phyloP scores from a whole-genome alignment of 2,797 vertebrate species.

The Enoplosus armatus region DNA sequence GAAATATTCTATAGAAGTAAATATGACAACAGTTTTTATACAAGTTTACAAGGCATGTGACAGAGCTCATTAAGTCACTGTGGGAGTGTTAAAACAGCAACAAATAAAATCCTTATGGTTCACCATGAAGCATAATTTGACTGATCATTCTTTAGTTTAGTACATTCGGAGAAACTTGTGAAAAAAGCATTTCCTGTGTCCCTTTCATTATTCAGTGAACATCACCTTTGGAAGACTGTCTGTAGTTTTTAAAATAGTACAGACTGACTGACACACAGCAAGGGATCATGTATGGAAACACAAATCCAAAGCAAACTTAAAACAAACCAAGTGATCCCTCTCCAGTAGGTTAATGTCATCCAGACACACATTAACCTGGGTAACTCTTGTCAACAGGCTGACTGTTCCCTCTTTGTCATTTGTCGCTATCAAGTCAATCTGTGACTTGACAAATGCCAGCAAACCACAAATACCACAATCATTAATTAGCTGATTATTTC shows the following conservation, averaged over 20 bases:
- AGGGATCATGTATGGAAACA: conserved; percentile 12
- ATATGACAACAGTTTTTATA: conserved; percentile 57
- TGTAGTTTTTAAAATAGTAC: conserved; percentile 25
- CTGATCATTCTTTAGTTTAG: conserved; percentile 33
- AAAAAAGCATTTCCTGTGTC: conserved; percentile 36
- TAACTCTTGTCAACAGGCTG: not conserved
- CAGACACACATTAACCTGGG: not conserved
- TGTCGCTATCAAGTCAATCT: conserved; percentile 14
- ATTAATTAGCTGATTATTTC: conserved; percentile 19
- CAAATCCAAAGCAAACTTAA: conserved; percentile 15
- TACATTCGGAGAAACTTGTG: conserved; percentile 67
- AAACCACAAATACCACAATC: not conserved
- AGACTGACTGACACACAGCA: conserved; percentile 12
- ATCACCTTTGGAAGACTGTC: conserved; percentile 70
- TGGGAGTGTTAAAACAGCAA: conserved; percentile 42
- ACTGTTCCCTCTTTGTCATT: not conserved
- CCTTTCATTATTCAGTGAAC: conserved; percentile 49
- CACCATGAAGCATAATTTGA: conserved; percentile 28
- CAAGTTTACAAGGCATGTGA: conserved; percentile 69
- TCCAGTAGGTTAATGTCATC: not conserved
- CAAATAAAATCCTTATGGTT: conserved; percentile 32
- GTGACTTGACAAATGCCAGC: conserved; percentile 3
- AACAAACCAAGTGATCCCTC: conserved; percentile 2
- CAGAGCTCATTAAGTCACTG: conserved; percentile 40
- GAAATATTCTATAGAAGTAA: conserved; percentile 58